Evolutionary conservation across 2,113 vertebrate species (phyloP), one percentile per base, ranked within the genome.

Genomic region (Lophura nycthemera): DNA sequence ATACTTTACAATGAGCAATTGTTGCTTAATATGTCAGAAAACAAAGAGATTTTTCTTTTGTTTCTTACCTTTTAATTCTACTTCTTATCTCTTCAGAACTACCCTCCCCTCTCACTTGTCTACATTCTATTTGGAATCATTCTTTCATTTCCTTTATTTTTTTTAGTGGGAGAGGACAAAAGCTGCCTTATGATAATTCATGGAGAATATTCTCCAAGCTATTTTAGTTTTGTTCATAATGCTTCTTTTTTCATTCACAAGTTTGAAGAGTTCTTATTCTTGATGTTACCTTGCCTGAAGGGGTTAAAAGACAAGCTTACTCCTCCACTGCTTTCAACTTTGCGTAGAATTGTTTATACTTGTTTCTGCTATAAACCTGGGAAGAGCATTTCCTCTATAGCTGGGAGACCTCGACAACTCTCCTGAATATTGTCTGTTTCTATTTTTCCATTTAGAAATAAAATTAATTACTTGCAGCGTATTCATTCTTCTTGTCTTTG

Each of bases 151-250:
- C 15, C 16, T 40, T 38, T 48, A 20, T 30, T 45, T 71, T 76
- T 22, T 60, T 59, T 63, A 60, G 43, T 17, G 2, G 17, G 8
- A 0, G 0, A 67, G 7, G 24, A 63, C 4, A 48, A 77, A 86
- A 90, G n/a, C 12, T 74, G 13, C 2, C 2, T 10, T 3, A 4
- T 42, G 10, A 17, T 59, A 22, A 47, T 70, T 76, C 20, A 48
- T 38, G 14, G 25, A 80, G n/a, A 5, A 38, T 72, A 20, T 25
- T 82, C 48, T 74, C 20, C 34, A 86, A 75, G 6, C 25, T 79
- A 20, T 4, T 54, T 82, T 25, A 90, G 72, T 71, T 8, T 0
- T 42, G 36, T 63, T 32, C 52, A 8, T 19, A 11, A 8, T 56
- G 29, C 10, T 3, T 60, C 8, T 40, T 29, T 76, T 57, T 63